phyloP scores from a whole-genome alignment of 2,888 invertebrate species.

The Ypsolopha scabrella region DNA sequence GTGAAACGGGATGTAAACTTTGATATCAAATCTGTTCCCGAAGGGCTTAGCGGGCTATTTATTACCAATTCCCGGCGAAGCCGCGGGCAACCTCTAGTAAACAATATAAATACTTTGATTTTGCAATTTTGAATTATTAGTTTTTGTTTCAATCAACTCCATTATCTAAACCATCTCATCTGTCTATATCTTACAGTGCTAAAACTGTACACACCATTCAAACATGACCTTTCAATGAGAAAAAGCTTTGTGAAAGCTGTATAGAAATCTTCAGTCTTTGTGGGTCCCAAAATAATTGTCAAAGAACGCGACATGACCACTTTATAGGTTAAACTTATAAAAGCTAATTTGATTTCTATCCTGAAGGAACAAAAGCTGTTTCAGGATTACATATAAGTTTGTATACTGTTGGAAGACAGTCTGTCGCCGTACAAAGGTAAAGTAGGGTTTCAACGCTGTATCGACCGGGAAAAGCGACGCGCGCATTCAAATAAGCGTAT shows the following conservation, averaged over 20 bases:
- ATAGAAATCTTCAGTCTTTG: background rate
- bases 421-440: constrained; percentile 48
- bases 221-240: background rate
- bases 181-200: background rate
- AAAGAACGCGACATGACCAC: background rate
- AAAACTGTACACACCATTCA: background rate
- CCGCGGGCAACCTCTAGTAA: too few relatives aligned
- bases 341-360: too few relatives aligned
- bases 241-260: background rate
- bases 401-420: constrained; percentile 52
- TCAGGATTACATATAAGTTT: constrained; percentile 1
- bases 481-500: constrained; percentile 56
- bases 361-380: too few relatives aligned
- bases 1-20: too few relatives aligned
- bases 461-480: constrained; percentile 55
- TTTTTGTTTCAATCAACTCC: too few relatives aligned
- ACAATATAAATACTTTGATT: too few relatives aligned
- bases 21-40: too few relatives aligned
- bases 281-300: background rate
- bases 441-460: constrained; percentile 52
- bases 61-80: too few relatives aligned
- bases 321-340: too few relatives aligned
- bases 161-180: background rate
- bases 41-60: too few relatives aligned
- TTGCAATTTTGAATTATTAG: too few relatives aligned